Evolutionary conservation across 2,113 vertebrate species (phyloP), one percentile per base, ranked within the genome.

Genomic region (Dendropsophus ebraccatus): DNA sequence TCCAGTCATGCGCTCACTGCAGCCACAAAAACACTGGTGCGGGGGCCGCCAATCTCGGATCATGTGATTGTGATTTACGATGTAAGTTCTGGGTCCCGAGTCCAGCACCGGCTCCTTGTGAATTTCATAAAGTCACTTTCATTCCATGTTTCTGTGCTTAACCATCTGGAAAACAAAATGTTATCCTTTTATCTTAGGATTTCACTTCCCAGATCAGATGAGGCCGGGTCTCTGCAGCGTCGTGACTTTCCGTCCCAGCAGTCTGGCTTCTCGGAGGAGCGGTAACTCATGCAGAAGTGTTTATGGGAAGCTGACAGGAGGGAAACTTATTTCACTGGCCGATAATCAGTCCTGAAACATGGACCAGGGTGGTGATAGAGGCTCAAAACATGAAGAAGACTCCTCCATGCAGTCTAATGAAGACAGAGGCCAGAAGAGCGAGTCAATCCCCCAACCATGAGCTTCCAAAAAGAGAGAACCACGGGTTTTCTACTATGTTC

Each of bases 61-160:
- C 83, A 84, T 84, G 83, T 84, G 83, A 84, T 84, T 12, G 52
- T 60, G 70, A 84, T 84, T 84, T 82, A 70, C 50, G 62, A 83
- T 82, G 25, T 45, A 73, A 17, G 19, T 70, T 60, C 23, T 41
- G 70, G 25, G 25, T 84, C 82, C 70, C 69, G 41, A 82, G 62
- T 70, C 80, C 62, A 30, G n/a, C 81, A 5, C 35, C 50, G 69
- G n/a, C 52, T 84, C 37, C 50, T 19, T 84, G 82, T 60, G 82
- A 60, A 28, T 77, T 50, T 76, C 54, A 76, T 0, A 35, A 50
- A 76, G 72, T 84, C 83, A 84, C 35, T 65, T 60, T 60, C 35
- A 58, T 37, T 75, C 30, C 69, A 58, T 21, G 23, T 73, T 82
- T 76, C 82, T 60, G 37, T 47, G 70, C 19, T 30, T 62, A 84